phyloP scores from a whole-genome alignment of 2,888 invertebrate species.

The Cantharis nigra region DNA sequence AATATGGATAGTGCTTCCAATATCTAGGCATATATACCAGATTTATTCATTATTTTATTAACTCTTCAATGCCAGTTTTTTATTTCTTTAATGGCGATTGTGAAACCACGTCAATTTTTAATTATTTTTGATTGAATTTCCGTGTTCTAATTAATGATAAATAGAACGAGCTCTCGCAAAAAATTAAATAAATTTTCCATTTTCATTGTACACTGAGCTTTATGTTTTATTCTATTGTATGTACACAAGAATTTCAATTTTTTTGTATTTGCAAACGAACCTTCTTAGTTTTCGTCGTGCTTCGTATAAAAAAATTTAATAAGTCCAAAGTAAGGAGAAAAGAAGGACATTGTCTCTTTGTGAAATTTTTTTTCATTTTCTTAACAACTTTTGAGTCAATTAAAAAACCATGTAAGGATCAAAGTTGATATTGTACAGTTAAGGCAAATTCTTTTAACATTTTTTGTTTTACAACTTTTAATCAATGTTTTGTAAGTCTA shows the following conservation, averaged over 20 bases:
- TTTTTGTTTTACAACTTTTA: neutral
- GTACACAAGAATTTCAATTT: neutral
- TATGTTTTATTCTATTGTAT: neutral
- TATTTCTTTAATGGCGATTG: neutral
- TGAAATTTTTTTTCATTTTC: neutral
- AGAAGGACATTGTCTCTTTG: neutral
- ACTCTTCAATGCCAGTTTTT: neutral
- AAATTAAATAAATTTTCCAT: neutral
- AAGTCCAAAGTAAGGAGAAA: neutral
- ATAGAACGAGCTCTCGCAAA: neutral
- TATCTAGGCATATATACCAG: neutral
- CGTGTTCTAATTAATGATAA: neutral
- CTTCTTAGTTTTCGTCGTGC: neutral
- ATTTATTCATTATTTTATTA: neutral
- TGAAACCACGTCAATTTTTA: neutral
- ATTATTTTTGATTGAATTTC: neutral
- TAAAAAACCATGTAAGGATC: neutral
- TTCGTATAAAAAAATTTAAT: neutral
- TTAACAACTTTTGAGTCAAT: neutral
- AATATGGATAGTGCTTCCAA: neutral
- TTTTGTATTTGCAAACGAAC: no score
- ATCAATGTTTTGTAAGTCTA: neutral
- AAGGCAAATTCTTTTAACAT: neutral
- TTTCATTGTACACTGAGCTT: neutral
- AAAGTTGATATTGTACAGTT: neutral